Base-by-base conservation (phyloP, 2,888 invertebrate genomes). In the Eupithecia exiguata region DNA sequence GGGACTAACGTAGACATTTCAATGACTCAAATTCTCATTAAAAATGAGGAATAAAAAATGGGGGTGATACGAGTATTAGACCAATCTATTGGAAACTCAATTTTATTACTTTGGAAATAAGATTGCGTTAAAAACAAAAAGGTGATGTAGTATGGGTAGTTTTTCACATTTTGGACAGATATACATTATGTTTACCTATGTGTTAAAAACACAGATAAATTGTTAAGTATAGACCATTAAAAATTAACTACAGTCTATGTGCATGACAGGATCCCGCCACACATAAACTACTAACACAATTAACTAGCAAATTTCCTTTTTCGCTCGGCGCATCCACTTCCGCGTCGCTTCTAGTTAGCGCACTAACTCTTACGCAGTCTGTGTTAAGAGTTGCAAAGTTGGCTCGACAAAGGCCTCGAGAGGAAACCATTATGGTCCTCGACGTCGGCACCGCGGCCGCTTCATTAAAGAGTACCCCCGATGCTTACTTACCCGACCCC, bases 341-440 rank as follows among this genome's bases (percentile, higher is more conserved):
- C 83, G 82, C 86, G 89, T 88, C 90, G 87, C 86, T 87, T 86
- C 86, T 85, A 90, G 90, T 87, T 87, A 87, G 83, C 81, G 84
- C 80, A 78, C 82, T 70, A 75, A 71, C 73, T 75, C 72, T 69
- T 70, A 63, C 72, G 43, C 58, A 69, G 69, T 70, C 75, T 73
- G 68, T 53, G 71, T 84, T 82, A 90, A 89, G 90, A 92, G 90
- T 91, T 89, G 86, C 88, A 86, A 92, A 92, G 92, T 92, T 91
- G 87, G 84, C 85, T 88, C 87, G 84, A 92, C 93, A 93, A 93
- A 93, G 90, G 89, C 92, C 85, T 88, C 85, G 83, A 88, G 89
- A 93, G 93, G 92, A 93, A 92, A 90, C 92, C 92, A 92, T 93
- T 93, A 93, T 88, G 90, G 88, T 88, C 84, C 91, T 90, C 86